Base-by-base conservation (phyloP, 1,140 invertebrate species). In the Samia ricini region DNA sequence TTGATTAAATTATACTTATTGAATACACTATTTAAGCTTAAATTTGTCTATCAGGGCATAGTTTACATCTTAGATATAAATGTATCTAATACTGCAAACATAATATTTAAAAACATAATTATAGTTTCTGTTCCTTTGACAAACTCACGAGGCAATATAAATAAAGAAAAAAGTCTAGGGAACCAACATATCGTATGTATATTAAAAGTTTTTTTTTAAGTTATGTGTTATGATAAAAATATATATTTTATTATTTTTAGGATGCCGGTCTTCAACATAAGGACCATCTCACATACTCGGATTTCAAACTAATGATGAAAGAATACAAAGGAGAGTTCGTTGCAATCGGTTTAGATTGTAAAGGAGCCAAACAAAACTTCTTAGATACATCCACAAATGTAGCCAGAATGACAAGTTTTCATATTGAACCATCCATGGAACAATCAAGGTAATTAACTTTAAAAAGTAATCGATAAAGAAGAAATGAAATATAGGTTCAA, bases 241-340 rank as follows among this genome's bases (percentile, higher is more conserved):
- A 15, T 48, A 5, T 48, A 48, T 22, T 22, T 52, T 1, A 15
- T 21, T 52, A 21, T 23, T 22, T 52, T 21, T 18, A 69, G 67
- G 95, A 97, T 77, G 96, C 98, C 5, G 99, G 98, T 12, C 89
- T 99, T 0, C 94, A 98, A 81, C 94, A 97, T 69, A 98, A 98
- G 91, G 95, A 98, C 63, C 95, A 95, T 68, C 92, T 99, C 8
- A 98, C 96, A 0, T 99, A 99, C 81, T 95, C 96, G 50, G 98
- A 99, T 80, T 99, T 99, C 74, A 98, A 98, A 81, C 83, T 96
- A 2, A 97, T 99, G 95, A 98, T 99, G 96, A 97, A 97, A 71
- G 98, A 99, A 78, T 98, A 99, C 86, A 98, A 98, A 91, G 97
- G 96, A 6, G 97, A 98, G 79, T 98, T 99, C 83, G 97, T 99